phyloP scores from a whole-genome alignment of 2,113 vertebrate species.

The Emydura subglobosa region DNA sequence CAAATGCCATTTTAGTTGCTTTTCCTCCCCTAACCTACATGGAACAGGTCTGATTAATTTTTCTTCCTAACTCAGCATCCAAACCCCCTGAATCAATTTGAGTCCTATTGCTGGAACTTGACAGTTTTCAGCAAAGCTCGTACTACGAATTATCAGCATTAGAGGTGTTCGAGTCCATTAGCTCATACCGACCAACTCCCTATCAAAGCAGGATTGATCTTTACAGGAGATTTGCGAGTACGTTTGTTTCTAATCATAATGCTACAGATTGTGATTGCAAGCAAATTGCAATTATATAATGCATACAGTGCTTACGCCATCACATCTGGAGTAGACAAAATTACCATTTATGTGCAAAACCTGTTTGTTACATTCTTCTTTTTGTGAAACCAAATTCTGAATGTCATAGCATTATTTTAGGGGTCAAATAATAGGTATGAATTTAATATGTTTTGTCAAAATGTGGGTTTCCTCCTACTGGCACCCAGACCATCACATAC shows the following conservation, averaged over 20 bases:
- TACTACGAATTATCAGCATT: neutral
- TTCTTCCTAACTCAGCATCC: neutral
- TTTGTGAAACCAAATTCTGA: neutral
- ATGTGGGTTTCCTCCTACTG: neutral
- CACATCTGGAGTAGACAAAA: neutral
- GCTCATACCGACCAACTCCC: neutral
- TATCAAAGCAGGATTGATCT: neutral
- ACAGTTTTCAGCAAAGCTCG: neutral
- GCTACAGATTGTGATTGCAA: neutral
- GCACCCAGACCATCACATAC: neutral
- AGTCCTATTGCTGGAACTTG: neutral
- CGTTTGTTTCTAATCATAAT: neutral
- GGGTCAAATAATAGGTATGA: neutral
- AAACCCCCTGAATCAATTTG: neutral
- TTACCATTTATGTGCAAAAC: neutral
- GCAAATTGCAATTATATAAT: neutral
- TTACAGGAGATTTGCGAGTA: neutral
- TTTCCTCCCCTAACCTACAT: neutral
- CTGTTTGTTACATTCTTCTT: neutral
- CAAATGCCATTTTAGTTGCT: neutral
- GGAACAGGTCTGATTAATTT: neutral
- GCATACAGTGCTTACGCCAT: neutral
- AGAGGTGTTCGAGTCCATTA: neutral
- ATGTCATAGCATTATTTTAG: neutral
- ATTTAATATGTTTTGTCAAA: neutral